Percentiles rank a stretch among this genome's conserved stretches.
These are phyloP conservation scores for Pyrgus malvae DNA, from an alignment of 2,888 invertebrate species.

Conservation along the genomic window DNA sequence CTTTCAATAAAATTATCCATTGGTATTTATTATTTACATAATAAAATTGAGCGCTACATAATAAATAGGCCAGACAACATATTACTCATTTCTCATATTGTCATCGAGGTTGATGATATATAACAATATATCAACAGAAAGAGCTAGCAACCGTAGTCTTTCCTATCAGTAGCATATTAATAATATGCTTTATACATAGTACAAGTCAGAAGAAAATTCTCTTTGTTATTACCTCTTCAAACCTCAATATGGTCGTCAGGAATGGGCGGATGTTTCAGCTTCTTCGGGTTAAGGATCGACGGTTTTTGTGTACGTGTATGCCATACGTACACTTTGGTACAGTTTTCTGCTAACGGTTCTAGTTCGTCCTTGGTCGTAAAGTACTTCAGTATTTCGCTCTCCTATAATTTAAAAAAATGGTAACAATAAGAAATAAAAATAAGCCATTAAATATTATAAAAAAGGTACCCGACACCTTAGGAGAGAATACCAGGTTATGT, in stretches of 20 bases:
- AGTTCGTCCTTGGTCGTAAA: slow-evolving; percentile 87
- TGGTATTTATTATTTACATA: no score
- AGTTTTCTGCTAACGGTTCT: slow-evolving; percentile 95
- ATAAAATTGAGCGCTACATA: no score
- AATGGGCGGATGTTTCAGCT: slow-evolving; percentile 66
- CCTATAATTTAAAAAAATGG: slow-evolving; percentile 62
- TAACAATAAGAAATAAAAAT: not conserved
- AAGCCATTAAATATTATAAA: no score
- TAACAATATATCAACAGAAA: no score
- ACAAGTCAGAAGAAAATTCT: not conserved
- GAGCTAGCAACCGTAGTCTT: not conserved
- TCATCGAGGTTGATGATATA: not conserved
- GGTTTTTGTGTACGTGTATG: slow-evolving; percentile 98
- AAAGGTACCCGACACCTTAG: no score
- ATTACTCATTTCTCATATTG: not conserved
- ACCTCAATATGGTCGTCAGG: slow-evolving; percentile 71
- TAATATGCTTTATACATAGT: not conserved
- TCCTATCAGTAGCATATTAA: not conserved
- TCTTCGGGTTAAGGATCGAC: slow-evolving; percentile 85
- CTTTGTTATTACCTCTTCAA: slow-evolving; percentile 48
- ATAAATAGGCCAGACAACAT: not conserved
- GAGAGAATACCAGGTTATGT: no score
- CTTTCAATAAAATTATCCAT: no score
- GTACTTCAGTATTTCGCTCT: slow-evolving; percentile 90
- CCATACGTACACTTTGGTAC: slow-evolving; percentile 98